Conservation (phyloP, 2,113 vertebrate species). For the Ammodytes dubius region DNA sequence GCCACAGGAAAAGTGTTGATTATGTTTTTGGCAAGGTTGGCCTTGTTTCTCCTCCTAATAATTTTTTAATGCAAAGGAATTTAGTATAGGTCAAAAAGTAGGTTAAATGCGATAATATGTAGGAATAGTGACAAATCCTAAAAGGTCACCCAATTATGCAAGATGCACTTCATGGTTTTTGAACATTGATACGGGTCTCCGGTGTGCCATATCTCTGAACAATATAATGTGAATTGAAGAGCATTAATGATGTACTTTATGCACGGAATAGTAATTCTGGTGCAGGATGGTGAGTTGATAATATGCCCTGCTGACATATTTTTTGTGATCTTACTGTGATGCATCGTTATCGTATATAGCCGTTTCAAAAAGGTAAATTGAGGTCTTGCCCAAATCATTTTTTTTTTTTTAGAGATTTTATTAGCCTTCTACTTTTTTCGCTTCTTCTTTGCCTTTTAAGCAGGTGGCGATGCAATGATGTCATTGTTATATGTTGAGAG, state of each 20-base stretch:
- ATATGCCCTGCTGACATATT: not conserved
- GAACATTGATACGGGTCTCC: too few species aligned
- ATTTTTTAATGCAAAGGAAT: too few species aligned
- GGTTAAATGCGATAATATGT: too few species aligned
- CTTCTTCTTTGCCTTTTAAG: slow-evolving; percentile 1
- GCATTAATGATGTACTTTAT: not conserved
- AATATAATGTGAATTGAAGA: not conserved
- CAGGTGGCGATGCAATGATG: slow-evolving; percentile 4
- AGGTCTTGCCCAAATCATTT: not conserved
- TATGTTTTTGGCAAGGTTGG: too few species aligned
- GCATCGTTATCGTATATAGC: not conserved
- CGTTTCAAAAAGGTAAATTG: not conserved
- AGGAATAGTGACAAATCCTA: too few species aligned
- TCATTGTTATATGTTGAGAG: not conserved
- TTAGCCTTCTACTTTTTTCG: not conserved
- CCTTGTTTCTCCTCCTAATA: too few species aligned
- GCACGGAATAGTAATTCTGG: not conserved
- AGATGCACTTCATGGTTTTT: too few species aligned
- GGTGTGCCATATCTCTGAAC: not conserved
- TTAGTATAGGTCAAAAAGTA: too few species aligned
- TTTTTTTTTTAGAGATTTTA: not conserved
- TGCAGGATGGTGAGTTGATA: not conserved
- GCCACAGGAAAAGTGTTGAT: too few species aligned
- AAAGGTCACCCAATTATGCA: too few species aligned
- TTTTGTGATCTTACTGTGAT: not conserved